Evolutionary conservation across 1,140 invertebrate genomes (phyloP), one percentile per base, ranked within the genome.

Genomic region (Ctenoplectra terminalis): DNA sequence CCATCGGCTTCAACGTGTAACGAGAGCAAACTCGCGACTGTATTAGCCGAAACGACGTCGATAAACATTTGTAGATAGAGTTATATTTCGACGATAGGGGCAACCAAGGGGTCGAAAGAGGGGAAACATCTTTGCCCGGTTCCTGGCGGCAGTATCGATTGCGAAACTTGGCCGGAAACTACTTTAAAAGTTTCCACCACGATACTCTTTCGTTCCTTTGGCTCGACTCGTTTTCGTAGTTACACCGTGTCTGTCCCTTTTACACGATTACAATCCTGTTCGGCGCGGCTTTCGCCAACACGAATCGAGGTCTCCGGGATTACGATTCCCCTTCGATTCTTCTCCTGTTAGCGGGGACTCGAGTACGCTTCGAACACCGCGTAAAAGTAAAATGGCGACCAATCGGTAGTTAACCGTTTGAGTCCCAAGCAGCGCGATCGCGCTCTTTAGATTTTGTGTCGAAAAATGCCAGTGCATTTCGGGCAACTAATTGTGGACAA

Each of bases 21-120:
- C n/a, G 34, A 40, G 20, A 43, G n/a, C 11, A 31, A 63, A 72
- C 69, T 26, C 26, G 34, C 13, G 69, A 52, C 58, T 63, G n/a
- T 50, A 80, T 72, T 54, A 73, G 26, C 56, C 58, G 46, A 43
- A 52, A 72, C 67, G 40, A 80, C 58, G 40, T 73, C 71, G 43
- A 72, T 80, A 80, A 80, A 72, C 69, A 72, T 71, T 80, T 50
- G 69, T 20, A 9, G 58, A 73, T 80, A 26, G 46, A 80, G 77
- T 80, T 72, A 52, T 63, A 50, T 46, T 29, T 79, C 77, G 43
- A 48, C n/a, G 56, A 61, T 61, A 29, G 15, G 13, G 31, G 40
- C 9, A 40, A 9, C 40, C 40, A 40, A 8, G 37, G 52, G 9
- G n/a, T 8, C 3, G 31, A 54, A n/a, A 11, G 40, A 29, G 9